Evolutionary conservation across 1,140 invertebrate genomes (phyloP).

Genomic region (Callitettix versicolor): DNA sequence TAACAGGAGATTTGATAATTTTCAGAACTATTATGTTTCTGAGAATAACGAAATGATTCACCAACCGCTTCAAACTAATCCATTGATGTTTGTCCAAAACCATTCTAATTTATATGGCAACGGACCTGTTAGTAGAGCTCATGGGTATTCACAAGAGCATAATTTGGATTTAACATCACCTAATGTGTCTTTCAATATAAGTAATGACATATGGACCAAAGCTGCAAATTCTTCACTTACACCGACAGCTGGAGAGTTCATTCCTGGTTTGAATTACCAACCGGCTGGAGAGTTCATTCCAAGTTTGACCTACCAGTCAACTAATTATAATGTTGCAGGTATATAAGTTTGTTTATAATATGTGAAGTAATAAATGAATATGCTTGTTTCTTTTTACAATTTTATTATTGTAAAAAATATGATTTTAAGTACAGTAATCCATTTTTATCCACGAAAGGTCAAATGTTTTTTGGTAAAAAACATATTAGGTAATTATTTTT

Average conservation of each 20-base stretch:
- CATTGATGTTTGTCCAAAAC: not conserved
- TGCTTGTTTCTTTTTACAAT: too few species aligned
- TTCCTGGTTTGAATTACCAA: not conserved
- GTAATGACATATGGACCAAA: conserved; percentile 6
- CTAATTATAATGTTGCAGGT: too few species aligned
- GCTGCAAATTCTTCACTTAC: conserved; percentile 3
- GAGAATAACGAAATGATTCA: not conserved
- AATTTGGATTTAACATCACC: not conserved
- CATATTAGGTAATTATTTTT: too few species aligned
- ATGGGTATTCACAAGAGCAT: not conserved
- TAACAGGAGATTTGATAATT: not conserved
- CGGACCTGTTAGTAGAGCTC: not conserved
- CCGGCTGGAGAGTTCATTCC: conserved; percentile 4
- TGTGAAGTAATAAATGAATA: too few species aligned
- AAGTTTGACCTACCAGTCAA: conserved; percentile 1
- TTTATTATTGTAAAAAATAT: too few species aligned
- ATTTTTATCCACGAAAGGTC: too few species aligned
- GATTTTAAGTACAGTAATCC: too few species aligned
- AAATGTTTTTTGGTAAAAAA: too few species aligned
- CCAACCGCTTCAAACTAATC: not conserved
- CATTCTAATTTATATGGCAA: not conserved
- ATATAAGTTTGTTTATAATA: too few species aligned
- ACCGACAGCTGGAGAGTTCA: conserved; percentile 7
- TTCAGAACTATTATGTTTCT: not conserved
- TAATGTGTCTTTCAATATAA: not conserved